These are phyloP conservation scores for Spodoptera picta DNA, from an alignment of 2,888 invertebrate genomes.

Conservation along the genomic window DNA sequence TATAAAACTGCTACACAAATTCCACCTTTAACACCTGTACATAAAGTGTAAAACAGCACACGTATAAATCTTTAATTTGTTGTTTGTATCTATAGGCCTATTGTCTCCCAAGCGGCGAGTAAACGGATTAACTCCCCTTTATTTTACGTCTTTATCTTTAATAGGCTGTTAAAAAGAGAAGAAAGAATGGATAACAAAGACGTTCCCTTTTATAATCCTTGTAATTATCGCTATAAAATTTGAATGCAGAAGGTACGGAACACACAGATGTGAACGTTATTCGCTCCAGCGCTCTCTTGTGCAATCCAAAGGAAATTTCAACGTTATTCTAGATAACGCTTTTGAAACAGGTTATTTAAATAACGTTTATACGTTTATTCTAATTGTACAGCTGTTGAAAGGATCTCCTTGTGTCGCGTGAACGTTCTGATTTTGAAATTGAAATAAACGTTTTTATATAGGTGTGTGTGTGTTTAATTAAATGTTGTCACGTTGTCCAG, in stretches of 20 bases:
- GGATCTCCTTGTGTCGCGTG: conserved; percentile 33
- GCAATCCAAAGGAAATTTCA: conserved; percentile 53
- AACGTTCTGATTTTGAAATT: conserved; percentile 18
- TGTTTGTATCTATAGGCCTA: conserved; percentile 24
- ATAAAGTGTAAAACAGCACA: conserved; percentile 30
- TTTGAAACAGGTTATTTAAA: conserved; percentile 53
- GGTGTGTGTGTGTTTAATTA: neutral
- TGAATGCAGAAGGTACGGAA: conserved; percentile 61
- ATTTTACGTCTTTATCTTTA: conserved; percentile 54
- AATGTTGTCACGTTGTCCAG: no score
- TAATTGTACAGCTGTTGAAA: conserved; percentile 49
- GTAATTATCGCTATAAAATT: conserved; percentile 58
- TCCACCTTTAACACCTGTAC: neutral
- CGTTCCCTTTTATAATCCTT: conserved; percentile 51
- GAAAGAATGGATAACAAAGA: conserved; percentile 48
- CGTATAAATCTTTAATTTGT: conserved; percentile 29
- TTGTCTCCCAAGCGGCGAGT: conserved; percentile 45
- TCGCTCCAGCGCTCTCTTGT: conserved; percentile 51
- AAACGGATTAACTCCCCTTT: conserved; percentile 56
- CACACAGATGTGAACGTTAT: conserved; percentile 58
- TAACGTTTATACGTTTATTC: conserved; percentile 51
- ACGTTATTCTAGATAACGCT: conserved; percentile 48
- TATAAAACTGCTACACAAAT: conserved; percentile 27
- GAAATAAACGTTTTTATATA: conserved; percentile 10
- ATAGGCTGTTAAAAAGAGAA: conserved; percentile 54